phyloP scores from a whole-genome alignment of 2,113 vertebrate genomes.

The Ondatra zibethicus region DNA sequence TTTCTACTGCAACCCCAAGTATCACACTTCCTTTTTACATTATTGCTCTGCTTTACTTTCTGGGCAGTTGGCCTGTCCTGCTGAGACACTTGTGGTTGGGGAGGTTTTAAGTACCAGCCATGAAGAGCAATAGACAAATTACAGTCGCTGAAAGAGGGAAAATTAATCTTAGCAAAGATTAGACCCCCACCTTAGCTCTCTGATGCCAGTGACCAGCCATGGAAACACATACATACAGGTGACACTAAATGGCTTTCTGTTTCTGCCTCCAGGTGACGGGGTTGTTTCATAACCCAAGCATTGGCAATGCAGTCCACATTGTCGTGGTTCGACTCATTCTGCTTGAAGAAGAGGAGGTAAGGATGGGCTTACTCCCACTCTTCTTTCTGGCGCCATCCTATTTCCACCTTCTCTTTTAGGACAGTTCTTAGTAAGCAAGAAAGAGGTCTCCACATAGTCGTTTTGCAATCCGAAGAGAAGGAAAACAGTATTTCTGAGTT shows the following conservation, averaged over 20 bases:
- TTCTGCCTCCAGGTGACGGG: constrained; percentile 92
- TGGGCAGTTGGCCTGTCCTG: not conserved
- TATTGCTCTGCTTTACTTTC: not conserved
- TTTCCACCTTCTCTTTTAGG: not conserved
- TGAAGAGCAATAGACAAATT: not conserved
- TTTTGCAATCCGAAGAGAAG: not conserved
- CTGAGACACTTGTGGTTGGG: not conserved
- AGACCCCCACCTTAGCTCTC: not conserved
- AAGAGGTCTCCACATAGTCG: not conserved
- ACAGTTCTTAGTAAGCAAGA: not conserved
- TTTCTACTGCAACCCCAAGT: not conserved
- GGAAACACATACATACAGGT: not conserved
- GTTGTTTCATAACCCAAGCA: constrained; percentile 96
- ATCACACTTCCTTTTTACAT: not conserved
- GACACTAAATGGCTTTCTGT: constrained; percentile 55
- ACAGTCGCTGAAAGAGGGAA: not conserved
- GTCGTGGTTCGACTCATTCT: constrained; percentile 96
- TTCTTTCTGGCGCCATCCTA: rapidly evolving
- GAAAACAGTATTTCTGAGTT: not conserved
- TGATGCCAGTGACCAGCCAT: no score
- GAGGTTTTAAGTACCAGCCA: not conserved
- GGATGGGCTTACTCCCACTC: not conserved
- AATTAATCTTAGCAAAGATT: not conserved
- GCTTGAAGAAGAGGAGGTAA: constrained; percentile 97
- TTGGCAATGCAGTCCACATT: constrained; percentile 97